Conservation (phyloP, 2,113 vertebrate genomes). For the Cryptotis parvus region DNA sequence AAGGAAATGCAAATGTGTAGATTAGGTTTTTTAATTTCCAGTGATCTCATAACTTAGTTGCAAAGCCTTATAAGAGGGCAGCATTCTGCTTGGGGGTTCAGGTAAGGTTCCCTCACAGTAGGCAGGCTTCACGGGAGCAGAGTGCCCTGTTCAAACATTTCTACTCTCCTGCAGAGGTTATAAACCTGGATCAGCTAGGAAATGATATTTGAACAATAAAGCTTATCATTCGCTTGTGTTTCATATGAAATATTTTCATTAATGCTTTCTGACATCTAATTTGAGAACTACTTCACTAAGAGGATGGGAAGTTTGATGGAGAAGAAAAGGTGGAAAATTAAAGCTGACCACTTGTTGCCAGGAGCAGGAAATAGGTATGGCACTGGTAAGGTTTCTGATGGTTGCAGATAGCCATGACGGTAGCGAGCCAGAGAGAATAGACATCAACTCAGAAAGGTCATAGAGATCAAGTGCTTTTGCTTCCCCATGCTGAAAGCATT, state of each 20-base stretch:
- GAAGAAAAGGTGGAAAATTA: slow-evolving; percentile 16
- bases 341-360: not conserved
- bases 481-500: not conserved
- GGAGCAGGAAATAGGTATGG: not conserved
- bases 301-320: not conserved
- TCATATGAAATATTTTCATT: slow-evolving; percentile 27
- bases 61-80: not conserved
- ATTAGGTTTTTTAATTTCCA: not conserved
- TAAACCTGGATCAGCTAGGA: not conserved
- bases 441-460: not conserved
- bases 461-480: not conserved
- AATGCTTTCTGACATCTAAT: not conserved
- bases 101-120: not conserved
- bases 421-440: not conserved
- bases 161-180: not conserved
- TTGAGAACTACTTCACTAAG: not conserved
- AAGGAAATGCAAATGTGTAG: not conserved
- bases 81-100: not conserved
- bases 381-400: not conserved
- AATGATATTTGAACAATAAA: not conserved
- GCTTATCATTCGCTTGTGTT: not conserved
- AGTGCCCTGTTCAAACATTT: not conserved
- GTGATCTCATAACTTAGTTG: not conserved
- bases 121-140: not conserved
- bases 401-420: not conserved